Base-by-base conservation (phyloP, 2,113 vertebrate genomes). In the Pristiophorus japonicus region DNA sequence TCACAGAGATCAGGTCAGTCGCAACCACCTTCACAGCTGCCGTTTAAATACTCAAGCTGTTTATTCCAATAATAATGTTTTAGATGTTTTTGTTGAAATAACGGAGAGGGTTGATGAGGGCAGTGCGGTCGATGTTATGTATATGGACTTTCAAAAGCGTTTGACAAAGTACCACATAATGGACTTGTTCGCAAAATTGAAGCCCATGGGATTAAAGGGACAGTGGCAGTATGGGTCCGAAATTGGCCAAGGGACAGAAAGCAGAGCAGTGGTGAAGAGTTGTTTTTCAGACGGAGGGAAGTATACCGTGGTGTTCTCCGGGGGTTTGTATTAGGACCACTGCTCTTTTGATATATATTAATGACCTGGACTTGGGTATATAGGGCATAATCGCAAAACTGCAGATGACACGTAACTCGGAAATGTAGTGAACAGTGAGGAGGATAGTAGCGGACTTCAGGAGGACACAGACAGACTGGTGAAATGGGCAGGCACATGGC, bases 1-100 rank as follows among this genome's bases (percentile, higher is more conserved):
- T 99, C 96, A 99, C 98, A 0, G 99, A 99, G 96, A 99, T 99
- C 96, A 98, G 99, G 99, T 99, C 96, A 94, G 8, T 7, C 0
- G 5, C 34, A 90, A 24, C 51, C 47, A 47, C 42, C 16, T 20
- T 8, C 70, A 59, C 10, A 59, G 10, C 10, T 59, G 6, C 27
- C 70, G 11, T 30, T 59, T 34, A 75, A 30, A 30, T 34, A 24
- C 24, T 34, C 70, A 30, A 34, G 70, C 22, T 30, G 4, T 27
- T 75, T 24, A 22, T 34, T 75, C 4, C 70, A 12, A 70, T 70
- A 27, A 70, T 27, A 70, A 70, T 70, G 65, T 66, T 66, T 70
- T 70, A 8, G 22, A 70, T 70, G 27, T 30, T 78, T 78, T 78
- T 78, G 34, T 78, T 78, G 12, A 78, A 38, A 38, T 78, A 38